Evolutionary conservation across 2,113 vertebrate genomes (phyloP).

Genomic region (Zosterops lateralis): DNA sequence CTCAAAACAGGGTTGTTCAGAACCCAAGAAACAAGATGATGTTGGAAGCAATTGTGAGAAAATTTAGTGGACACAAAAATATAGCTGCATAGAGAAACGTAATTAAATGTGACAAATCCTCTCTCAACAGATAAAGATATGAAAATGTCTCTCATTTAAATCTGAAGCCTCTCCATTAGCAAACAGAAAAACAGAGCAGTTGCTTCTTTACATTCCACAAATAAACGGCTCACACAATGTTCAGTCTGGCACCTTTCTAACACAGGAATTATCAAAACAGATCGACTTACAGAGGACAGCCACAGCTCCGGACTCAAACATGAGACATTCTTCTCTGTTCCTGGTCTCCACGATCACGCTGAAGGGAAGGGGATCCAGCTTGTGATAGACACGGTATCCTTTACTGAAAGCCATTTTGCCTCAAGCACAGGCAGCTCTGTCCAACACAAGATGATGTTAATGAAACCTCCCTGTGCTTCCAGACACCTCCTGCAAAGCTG

Average conservation of each 20-base stretch:
- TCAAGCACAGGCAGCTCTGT: conserved; percentile 51
- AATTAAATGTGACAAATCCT: not conserved
- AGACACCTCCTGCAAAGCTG: not conserved
- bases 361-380: conserved; percentile 93
- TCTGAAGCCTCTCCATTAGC: not conserved
- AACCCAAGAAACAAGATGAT: not conserved
- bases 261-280: not conserved
- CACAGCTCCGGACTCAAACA: conserved; percentile 96
- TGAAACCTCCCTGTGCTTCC: not conserved
- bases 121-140: not conserved
- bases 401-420: conserved; percentile 96
- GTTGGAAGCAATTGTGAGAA: not conserved
- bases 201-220: not conserved
- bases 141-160: not conserved
- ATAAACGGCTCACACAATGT: not conserved
- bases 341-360: conserved; percentile 93
- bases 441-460: conserved; percentile 29
- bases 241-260: not conserved
- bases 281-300: conserved; percentile 92
- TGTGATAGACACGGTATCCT: conserved; percentile 95
- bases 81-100: not conserved
- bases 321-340: conserved; percentile 90
- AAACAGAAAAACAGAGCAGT: not conserved
- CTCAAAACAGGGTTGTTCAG: not conserved
- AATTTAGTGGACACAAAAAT: not conserved